These are phyloP conservation scores for Amphipyra tragopoginis DNA, from an alignment of 2,888 invertebrate species.

Conservation along the genomic window DNA sequence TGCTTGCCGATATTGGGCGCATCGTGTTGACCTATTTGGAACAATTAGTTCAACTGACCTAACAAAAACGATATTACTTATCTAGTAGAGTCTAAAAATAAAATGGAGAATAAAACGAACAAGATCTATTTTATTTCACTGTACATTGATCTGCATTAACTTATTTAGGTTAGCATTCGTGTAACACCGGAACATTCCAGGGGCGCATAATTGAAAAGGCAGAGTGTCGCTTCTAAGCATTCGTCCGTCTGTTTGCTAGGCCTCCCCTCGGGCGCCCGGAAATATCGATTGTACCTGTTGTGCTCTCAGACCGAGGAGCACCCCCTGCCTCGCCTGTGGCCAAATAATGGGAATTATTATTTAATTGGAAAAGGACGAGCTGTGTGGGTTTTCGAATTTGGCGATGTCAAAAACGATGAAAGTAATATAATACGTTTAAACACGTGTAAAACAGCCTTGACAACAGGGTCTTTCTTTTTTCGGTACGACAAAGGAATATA, in stretches of 20 bases:
- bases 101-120: background rate
- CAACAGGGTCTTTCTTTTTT: conserved; percentile 3
- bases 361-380: conserved; percentile 59
- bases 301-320: conserved; percentile 59
- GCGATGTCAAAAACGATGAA: conserved; percentile 23
- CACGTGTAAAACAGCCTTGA: conserved; percentile 8
- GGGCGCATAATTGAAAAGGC: conserved; percentile 56
- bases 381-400: conserved; percentile 30
- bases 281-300: conserved; percentile 82
- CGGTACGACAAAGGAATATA: conserved; percentile 10
- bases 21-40: conserved; percentile 24
- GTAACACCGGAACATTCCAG: conserved; percentile 16
- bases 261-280: conserved; percentile 67
- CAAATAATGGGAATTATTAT: conserved; percentile 63
- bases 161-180: conserved; percentile 26
- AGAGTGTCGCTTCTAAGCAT: conserved; percentile 71
- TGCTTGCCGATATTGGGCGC: conserved; percentile 43
- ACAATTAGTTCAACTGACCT: conserved; percentile 22
- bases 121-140: background rate
- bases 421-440: conserved; percentile 29
- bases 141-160: conserved; percentile 19
- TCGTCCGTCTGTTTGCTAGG: conserved; percentile 68
- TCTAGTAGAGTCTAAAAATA: background rate
- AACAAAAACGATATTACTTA: background rate
- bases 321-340: conserved; percentile 51